These are phyloP conservation scores for Epirrhoe tristata DNA, from an alignment of 2,888 invertebrate species.

Conservation along the genomic window DNA sequence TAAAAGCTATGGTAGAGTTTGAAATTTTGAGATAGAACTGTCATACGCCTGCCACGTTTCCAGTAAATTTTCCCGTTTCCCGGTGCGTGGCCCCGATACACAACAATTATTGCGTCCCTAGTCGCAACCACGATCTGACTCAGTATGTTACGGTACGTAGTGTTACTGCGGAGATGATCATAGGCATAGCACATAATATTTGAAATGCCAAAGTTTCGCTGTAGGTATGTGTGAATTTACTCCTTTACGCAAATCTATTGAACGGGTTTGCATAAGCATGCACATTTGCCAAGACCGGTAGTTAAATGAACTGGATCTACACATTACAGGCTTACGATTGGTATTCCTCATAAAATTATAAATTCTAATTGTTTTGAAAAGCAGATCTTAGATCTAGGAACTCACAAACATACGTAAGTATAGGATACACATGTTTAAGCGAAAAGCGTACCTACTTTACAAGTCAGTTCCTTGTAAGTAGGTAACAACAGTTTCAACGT, in stretches of 20 bases:
- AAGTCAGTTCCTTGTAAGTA: conserved; percentile 9
- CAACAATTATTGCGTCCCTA: conserved; percentile 37
- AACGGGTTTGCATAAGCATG: too few relatives aligned
- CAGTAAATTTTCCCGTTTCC: background rate
- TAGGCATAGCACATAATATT: background rate
- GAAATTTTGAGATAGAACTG: background rate
- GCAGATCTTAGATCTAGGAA: too few relatives aligned
- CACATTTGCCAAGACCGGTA: too few relatives aligned
- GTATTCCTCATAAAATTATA: too few relatives aligned
- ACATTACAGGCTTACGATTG: too few relatives aligned
- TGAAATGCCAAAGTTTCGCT: too few relatives aligned
- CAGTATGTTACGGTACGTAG: conserved; percentile 22
- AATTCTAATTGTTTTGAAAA: too few relatives aligned
- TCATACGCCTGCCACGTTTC: conserved; percentile 10
- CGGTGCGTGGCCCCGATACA: conserved; percentile 28
- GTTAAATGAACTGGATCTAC: too few relatives aligned
- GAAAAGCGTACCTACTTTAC: background rate
- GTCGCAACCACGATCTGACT: conserved; percentile 30
- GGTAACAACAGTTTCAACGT: conserved; percentile 19
- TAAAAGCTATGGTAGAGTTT: background rate
- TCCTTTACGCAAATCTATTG: too few relatives aligned
- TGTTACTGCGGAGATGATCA: conserved; percentile 2
- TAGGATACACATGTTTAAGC: too few relatives aligned
- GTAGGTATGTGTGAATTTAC: too few relatives aligned
- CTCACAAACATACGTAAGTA: too few relatives aligned